Percentiles rank a stretch among this genome's conserved stretches.
phyloP scores from a whole-genome alignment of 2,888 invertebrate genomes.

The Campoplex capitator region DNA sequence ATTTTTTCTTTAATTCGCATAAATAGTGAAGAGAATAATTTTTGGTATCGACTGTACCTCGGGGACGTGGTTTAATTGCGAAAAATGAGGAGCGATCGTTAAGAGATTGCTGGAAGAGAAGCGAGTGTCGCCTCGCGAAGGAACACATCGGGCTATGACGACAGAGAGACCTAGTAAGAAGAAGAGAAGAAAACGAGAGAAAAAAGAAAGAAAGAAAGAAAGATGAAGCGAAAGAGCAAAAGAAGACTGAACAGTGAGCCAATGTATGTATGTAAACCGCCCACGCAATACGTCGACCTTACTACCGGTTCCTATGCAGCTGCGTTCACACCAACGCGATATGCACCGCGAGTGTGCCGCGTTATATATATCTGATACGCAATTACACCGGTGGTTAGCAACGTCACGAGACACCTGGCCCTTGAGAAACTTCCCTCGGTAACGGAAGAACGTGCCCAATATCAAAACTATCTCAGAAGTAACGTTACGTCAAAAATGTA shows the following conservation, averaged over 20 bases:
- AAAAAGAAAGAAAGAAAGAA: conserved; percentile 24
- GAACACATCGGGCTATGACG: conserved; percentile 34
- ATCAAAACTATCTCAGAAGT: conserved; percentile 39
- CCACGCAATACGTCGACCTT: conserved; percentile 70
- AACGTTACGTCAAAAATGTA: conserved; percentile 31
- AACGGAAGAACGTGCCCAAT: conserved; percentile 23
- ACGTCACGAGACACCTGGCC: conserved; percentile 62
- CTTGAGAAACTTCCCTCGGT: conserved; percentile 10
- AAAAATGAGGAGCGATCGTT: conserved; percentile 45
- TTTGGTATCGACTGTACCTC: neutral
- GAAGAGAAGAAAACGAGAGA: conserved; percentile 15
- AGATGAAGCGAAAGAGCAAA: conserved; percentile 38
- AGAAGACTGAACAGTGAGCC: conserved; percentile 46
- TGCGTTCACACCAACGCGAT: conserved; percentile 66
- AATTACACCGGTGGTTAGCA: conserved; percentile 61
- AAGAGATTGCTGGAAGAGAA: conserved; percentile 54
- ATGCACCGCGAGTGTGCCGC: conserved; percentile 1
- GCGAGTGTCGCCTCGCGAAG: conserved; percentile 33
- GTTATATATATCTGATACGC: conserved; percentile 64
- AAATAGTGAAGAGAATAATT: neutral
- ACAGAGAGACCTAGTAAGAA: conserved; percentile 47
- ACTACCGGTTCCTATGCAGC: conserved; percentile 75
- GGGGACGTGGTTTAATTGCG: conserved; percentile 22
- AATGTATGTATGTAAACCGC: conserved; percentile 59
- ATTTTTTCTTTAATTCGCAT: neutral